Conservation (phyloP, 2,797 vertebrate species). For the Clarias laeviceps region DNA sequence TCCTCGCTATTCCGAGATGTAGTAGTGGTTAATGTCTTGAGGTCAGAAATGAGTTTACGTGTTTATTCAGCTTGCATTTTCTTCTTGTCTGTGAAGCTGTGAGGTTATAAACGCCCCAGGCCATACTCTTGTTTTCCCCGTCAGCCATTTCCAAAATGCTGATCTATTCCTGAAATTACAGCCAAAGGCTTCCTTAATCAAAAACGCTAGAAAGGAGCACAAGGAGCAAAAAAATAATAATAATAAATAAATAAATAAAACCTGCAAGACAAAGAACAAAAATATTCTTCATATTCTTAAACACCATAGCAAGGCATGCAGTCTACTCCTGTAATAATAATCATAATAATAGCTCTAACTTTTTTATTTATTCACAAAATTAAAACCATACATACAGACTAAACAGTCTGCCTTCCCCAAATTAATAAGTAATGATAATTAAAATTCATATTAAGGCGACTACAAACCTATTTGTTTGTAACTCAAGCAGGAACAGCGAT, state of each 20-base stretch:
- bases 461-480: neutral
- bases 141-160: constrained; percentile 40
- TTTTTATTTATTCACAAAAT: neutral
- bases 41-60: neutral
- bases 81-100: neutral
- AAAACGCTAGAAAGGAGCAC: neutral
- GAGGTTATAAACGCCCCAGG: constrained; percentile 39
- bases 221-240: neutral
- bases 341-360: neutral
- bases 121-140: constrained; percentile 49
- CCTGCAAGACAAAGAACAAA: neutral
- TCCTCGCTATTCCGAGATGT: neutral
- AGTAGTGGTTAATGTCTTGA: neutral
- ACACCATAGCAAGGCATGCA: neutral
- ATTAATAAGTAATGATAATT: constrained; percentile 34
- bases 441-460: neutral
- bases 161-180: constrained; percentile 50
- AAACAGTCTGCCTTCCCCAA: neutral
- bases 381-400: constrained; percentile 2
- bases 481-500: neutral
- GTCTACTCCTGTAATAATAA: neutral
- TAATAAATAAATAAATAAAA: no score
- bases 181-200: constrained; percentile 27
- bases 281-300: neutral
- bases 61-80: neutral